Percentiles rank a stretch among this genome's conserved stretches.
Evolutionary conservation across 2,797 vertebrate species (phyloP).

Genomic region (Anguilla obscura): DNA sequence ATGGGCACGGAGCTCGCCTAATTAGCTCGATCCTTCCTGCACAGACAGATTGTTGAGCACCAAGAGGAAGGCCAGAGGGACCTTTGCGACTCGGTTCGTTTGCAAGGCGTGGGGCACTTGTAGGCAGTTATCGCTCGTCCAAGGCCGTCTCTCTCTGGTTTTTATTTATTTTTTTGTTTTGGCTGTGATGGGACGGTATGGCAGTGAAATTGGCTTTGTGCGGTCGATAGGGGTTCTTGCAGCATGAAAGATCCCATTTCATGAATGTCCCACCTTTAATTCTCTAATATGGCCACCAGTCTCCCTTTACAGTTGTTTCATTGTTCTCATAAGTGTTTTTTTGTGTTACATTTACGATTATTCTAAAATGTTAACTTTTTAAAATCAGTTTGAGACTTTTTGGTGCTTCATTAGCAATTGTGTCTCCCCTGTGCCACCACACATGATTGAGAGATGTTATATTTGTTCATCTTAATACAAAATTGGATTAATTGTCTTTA

Average conservation of each 20-base stretch:
- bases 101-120: neutral
- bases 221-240: neutral
- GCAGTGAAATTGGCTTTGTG: neutral
- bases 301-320: neutral
- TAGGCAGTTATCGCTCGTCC: neutral
- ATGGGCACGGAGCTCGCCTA: neutral
- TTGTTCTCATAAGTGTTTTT: neutral
- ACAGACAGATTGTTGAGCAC: neutral
- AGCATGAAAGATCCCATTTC: neutral
- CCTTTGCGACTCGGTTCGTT: neutral
- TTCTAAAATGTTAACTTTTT: no score
- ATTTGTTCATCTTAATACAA: neutral
- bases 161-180: neutral
- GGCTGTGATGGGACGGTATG: neutral
- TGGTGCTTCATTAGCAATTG: no score
- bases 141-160: neutral
- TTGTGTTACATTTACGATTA: neutral
- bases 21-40: neutral
- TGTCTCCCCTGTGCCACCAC: no score
- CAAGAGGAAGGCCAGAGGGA: neutral
- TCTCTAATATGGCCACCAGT: neutral
- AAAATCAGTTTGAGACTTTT: no score
- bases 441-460: no score
- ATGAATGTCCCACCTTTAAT: neutral
- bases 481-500: neutral